Base-by-base conservation (phyloP, 1,140 invertebrate species). In the Panagrolaimus sp. region DNA sequence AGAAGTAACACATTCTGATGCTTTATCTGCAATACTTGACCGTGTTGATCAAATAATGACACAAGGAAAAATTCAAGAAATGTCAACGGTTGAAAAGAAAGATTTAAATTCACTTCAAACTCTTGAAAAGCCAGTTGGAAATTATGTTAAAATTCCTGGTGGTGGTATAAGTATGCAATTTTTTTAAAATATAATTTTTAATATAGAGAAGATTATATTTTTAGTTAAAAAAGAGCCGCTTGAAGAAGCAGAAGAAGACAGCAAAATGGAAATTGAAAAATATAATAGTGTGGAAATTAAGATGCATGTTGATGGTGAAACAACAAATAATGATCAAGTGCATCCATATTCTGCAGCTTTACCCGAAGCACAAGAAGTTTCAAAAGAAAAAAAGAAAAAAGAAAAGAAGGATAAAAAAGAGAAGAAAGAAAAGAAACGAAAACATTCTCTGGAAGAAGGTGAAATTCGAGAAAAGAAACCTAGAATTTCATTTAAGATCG, bases 1-100 rank as follows among this genome's bases (percentile, higher is more conserved):
- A 57, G 51, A 57, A 25, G n/a, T 57, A 20, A 57, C 51, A 11
- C 51, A 57, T 23, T 57, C 51, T 2, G 51, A 57, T 57, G 51
- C 51, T 1, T 27, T 57, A 7, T 57, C 51, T 0, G 51, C 51
- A 11, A 57, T 57, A 4, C 8, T 57, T 11, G 51, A 57, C 20
- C 51, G 51, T 27, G 51, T 57, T 13, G 51, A 57, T 57, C 8
- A 57, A 27, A 11, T 57, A 11, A 57, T 57, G 1, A 57, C 20
- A 20, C 20, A 20, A 11, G 51, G 51, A n/a, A 57, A 57, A 25
- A 57, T 57, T 25, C 9, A 57, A 5, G 27, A 57, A 27, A 25
- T 57, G 51, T 14, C 51, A 25, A 27, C 27, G 4, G 51, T 57
- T 27, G 51, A 57, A 27, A 57, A 57, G 16, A 57, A 57, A 20